These are phyloP conservation scores for Arenaria interpres DNA, from an alignment of 2,113 vertebrate species.

Conservation along the genomic window DNA sequence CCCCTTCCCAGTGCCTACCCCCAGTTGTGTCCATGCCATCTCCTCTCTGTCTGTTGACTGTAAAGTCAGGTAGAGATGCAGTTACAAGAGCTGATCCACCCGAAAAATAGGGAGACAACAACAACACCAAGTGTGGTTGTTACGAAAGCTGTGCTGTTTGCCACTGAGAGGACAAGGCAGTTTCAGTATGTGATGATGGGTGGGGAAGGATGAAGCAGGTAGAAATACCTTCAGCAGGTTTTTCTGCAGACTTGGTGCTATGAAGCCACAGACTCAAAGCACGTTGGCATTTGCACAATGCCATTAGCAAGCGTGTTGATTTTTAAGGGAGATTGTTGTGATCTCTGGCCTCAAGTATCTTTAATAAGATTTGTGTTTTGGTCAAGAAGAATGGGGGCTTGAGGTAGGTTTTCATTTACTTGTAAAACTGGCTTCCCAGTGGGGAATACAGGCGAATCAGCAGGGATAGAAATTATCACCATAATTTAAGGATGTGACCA, in stretches of 20 bases:
- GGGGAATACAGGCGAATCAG: not conserved
- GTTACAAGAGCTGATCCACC: not conserved
- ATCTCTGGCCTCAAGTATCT: not conserved
- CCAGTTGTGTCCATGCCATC: not conserved
- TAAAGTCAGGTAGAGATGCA: not conserved
- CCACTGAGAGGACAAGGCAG: not conserved
- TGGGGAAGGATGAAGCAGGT: not conserved
- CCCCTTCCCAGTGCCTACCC: not conserved
- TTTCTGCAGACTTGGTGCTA: not conserved
- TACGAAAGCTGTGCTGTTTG: not conserved
- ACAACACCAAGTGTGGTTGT: not conserved
- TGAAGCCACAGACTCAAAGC: not conserved
- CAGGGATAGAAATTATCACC: not conserved
- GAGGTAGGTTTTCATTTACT: not conserved
- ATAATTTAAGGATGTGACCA: not conserved
- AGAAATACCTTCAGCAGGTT: not conserved
- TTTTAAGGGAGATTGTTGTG: not conserved
- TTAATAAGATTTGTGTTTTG: not conserved
- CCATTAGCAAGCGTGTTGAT: not conserved
- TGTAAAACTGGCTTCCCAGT: not conserved
- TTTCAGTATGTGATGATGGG: not conserved
- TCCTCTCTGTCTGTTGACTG: not conserved
- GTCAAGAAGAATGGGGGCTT: not conserved
- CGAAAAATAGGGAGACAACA: not conserved
- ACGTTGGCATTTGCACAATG: accelerated